Evolutionary conservation across 2,113 vertebrate species (phyloP).

Genomic region (Hylia prasina): DNA sequence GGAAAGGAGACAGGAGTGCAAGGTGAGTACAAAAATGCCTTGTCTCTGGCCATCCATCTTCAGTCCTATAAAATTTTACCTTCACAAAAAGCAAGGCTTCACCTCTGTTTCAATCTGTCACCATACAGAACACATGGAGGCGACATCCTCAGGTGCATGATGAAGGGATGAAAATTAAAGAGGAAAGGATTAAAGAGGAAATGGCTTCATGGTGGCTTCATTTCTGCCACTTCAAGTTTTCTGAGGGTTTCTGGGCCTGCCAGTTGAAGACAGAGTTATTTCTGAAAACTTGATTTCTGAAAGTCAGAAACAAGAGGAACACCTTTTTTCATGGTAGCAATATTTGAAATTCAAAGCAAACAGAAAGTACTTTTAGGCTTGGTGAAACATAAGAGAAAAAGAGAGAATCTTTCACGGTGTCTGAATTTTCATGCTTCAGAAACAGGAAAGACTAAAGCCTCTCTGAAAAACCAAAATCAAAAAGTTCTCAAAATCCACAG

Average conservation of each 20-base stretch:
- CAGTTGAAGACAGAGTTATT: not conserved
- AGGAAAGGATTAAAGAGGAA: not conserved
- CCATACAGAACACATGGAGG: rapidly evolving
- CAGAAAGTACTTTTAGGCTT: not conserved
- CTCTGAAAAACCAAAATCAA: not conserved
- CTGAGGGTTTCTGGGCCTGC: not conserved
- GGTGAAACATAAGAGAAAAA: not conserved
- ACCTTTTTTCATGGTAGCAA: rapidly evolving
- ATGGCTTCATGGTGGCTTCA: not conserved
- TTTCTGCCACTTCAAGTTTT: not conserved
- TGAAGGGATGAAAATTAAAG: not conserved
- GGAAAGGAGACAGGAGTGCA: not conserved
- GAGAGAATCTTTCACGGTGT: not conserved
- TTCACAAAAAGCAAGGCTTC: not conserved
- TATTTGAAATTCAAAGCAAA: not conserved
- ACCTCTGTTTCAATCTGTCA: not conserved
- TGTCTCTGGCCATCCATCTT: not conserved
- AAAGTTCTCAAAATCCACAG: not conserved
- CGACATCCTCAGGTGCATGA: not conserved
- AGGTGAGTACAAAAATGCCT: not conserved
- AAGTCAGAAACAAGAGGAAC: not conserved
- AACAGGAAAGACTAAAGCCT: not conserved
- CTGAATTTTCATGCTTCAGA: not conserved
- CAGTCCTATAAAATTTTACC: not conserved
- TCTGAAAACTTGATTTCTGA: not conserved